Percentiles rank a stretch among this genome's conserved stretches.
Evolutionary conservation across 2,797 vertebrate genomes (phyloP).

Genomic region (Valencia hispanica): DNA sequence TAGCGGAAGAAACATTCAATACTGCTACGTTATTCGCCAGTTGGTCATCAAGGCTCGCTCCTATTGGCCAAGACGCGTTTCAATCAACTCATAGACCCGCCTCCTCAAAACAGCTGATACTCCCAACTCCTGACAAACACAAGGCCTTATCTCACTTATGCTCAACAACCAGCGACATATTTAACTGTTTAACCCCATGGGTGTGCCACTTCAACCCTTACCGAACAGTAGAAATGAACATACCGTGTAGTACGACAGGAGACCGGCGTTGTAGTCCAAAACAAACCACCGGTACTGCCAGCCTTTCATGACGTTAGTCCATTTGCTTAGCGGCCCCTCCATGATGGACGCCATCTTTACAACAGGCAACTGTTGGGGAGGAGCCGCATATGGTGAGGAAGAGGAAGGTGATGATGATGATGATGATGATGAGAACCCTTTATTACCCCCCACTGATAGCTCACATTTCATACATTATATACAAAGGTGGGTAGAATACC

Average conservation of each 20-base stretch:
- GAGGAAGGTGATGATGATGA: neutral
- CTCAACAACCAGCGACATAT: slow-evolving; percentile 40
- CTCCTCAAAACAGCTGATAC: slow-evolving; percentile 74
- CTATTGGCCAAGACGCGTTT: slow-evolving; percentile 60
- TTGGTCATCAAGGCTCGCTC: neutral
- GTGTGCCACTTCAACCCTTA: rapidly evolving
- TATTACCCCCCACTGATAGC: neutral
- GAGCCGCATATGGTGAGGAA: slow-evolving; percentile 60
- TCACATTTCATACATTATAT: too few relatives aligned
- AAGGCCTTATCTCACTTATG: slow-evolving; percentile 58
- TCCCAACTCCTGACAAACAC: slow-evolving; percentile 76
- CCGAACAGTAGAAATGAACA: slow-evolving; percentile 44
- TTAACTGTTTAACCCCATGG: neutral
- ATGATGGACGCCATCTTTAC: slow-evolving; percentile 99
- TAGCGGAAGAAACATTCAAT: slow-evolving; percentile 49
- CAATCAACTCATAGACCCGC: slow-evolving; percentile 63
- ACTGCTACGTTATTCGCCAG: slow-evolving; percentile 63
- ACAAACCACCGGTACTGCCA: slow-evolving; percentile 99
- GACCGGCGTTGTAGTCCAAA: slow-evolving; percentile 94
- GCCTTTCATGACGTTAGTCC: slow-evolving; percentile 99
- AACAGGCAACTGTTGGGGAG: slow-evolving; percentile 64
- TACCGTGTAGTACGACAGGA: slow-evolving; percentile 97
- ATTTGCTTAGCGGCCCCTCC: slow-evolving; percentile 98
- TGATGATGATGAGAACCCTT: neutral
- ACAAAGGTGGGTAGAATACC: too few relatives aligned